These are phyloP conservation scores for Lacanobia oleracea DNA, from an alignment of 2,888 invertebrate genomes.

Conservation along the genomic window DNA sequence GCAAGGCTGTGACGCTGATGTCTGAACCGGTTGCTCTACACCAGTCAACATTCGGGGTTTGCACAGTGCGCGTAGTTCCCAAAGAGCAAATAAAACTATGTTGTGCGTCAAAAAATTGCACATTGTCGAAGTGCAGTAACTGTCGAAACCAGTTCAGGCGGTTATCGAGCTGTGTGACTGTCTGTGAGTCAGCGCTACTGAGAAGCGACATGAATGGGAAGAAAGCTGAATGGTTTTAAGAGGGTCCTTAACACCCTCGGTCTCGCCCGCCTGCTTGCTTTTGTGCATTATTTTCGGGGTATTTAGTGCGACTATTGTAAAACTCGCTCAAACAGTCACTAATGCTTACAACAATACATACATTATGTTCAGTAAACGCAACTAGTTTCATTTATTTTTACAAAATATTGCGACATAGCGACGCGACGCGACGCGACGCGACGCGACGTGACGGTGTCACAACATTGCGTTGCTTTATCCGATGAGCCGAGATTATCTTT, in stretches of 20 bases:
- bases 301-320: not conserved
- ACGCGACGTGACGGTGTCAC: too few relatives aligned
- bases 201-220: constrained; percentile 44
- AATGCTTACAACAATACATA: constrained; percentile 31
- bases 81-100: constrained; percentile 11
- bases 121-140: constrained; percentile 13
- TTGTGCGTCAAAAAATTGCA: constrained; percentile 42
- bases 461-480: constrained; percentile 15
- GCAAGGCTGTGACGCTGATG: not conserved
- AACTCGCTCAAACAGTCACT: not conserved
- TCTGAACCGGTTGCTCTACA: constrained; percentile 23
- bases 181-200: constrained; percentile 39
- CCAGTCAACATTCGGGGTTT: constrained; percentile 25
- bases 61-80: constrained; percentile 27
- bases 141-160: not conserved
- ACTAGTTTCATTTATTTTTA: not conserved
- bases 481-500: not conserved
- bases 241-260: constrained; percentile 19
- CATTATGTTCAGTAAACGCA: not conserved
- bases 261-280: constrained; percentile 2
- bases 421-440: too few relatives aligned
- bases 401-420: constrained; percentile 32
- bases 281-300: constrained; percentile 6
- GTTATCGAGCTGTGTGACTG: constrained; percentile 8
- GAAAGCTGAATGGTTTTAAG: constrained; percentile 31